These are phyloP conservation scores for Drosophila kikkawai DNA, from an alignment of 1,140 invertebrate genomes.

Conservation along the genomic window DNA sequence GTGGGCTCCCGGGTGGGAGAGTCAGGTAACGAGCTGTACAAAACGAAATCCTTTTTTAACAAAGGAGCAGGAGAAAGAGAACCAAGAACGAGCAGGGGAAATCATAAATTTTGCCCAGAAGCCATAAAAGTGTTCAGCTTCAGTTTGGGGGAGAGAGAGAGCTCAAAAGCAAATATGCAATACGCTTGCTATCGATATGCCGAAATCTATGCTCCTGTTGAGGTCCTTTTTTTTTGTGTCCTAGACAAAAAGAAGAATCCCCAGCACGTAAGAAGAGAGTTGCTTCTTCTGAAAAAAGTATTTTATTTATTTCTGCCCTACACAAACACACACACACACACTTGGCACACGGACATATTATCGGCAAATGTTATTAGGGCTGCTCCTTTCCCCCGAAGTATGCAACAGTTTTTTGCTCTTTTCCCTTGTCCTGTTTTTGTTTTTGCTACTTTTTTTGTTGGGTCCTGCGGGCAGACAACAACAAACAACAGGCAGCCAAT, in stretches of 20 bases:
- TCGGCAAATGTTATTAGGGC: conserved; percentile 74
- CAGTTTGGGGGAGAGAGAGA: conserved; percentile 6
- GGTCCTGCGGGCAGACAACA: conserved; percentile 50
- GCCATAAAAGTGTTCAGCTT: conserved; percentile 71
- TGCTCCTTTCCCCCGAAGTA: conserved; percentile 50
- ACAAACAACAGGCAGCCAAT: conserved; percentile 70
- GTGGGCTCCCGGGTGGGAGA: background rate
- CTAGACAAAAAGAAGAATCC: conserved; percentile 44
- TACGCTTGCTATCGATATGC: conserved; percentile 74
- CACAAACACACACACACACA: conserved; percentile 6
- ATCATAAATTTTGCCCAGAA: conserved; percentile 81
- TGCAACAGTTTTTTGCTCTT: conserved; percentile 75
- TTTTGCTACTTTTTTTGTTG: conserved; percentile 10
- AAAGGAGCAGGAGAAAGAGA: conserved; percentile 25
- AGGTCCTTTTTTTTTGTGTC: conserved; percentile 25
- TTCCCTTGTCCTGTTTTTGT: conserved; percentile 14
- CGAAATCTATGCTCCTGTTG: conserved; percentile 61
- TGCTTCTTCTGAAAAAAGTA: conserved; percentile 19
- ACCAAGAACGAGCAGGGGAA: conserved; percentile 51
- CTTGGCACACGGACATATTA: conserved; percentile 18
- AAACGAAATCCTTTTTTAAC: conserved; percentile 77
- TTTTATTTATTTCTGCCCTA: conserved; percentile 42
- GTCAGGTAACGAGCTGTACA: conserved; percentile 62
- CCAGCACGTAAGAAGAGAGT: conserved; percentile 43
- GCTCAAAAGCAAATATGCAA: conserved; percentile 62